A percentile compares a stretch with the other conserved stretches of the same genome.
Conservation (phyloP, 1,140 invertebrate species). For the Grapholita molesta region DNA sequence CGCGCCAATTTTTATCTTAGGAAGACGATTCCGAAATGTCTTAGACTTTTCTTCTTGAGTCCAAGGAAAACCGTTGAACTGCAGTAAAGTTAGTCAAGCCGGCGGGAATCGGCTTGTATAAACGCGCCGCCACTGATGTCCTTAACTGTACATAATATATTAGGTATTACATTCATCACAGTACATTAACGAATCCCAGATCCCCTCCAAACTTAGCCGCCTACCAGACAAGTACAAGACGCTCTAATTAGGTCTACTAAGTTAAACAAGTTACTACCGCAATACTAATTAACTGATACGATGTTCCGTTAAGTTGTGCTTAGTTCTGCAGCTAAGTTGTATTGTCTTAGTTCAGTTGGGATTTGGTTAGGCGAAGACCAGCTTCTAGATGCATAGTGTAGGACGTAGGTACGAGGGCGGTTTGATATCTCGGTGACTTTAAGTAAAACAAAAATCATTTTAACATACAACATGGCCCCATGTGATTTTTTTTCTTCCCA, state of each 20-base stretch:
- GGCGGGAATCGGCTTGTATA: too few species aligned
- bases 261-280: conserved; percentile 49
- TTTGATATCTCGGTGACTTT: neutral
- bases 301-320: conserved; percentile 35
- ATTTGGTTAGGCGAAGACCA: conserved; percentile 20
- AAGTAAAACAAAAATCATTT: too few species aligned
- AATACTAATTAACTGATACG: conserved; percentile 63
- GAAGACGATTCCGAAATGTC: too few species aligned
- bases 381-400: neutral
- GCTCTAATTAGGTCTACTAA: conserved; percentile 56
- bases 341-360: conserved; percentile 46
- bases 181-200: conserved; percentile 22
- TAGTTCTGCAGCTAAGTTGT: conserved; percentile 48
- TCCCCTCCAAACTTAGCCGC: neutral
- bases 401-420: neutral
- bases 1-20: too few species aligned
- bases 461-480: too few species aligned
- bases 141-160: too few species aligned
- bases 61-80: too few species aligned
- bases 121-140: too few species aligned
- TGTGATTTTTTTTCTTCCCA: too few species aligned
- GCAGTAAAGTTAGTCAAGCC: too few species aligned
- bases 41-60: too few species aligned
- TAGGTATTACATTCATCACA: too few species aligned
- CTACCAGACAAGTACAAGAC: neutral